Evolutionary conservation across 1,140 invertebrate species (phyloP).

Genomic region (Acromyrmex heyeri): DNA sequence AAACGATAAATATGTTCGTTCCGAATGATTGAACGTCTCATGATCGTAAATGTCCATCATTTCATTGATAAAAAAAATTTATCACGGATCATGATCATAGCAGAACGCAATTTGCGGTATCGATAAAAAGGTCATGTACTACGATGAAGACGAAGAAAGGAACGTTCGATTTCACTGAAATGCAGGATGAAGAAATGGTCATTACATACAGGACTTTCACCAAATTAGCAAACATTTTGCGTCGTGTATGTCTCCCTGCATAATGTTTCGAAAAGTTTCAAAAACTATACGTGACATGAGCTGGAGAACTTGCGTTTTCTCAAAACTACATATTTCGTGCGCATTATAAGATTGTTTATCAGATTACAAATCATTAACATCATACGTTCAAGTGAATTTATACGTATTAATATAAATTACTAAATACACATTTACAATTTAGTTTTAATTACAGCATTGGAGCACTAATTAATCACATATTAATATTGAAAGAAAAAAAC

Average conservation of each 20-base stretch:
- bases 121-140: slow-evolving; percentile 19
- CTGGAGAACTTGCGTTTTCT: slow-evolving; percentile 15
- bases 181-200: not conserved
- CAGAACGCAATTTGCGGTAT: not conserved
- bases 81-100: not conserved
- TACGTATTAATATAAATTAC: not conserved
- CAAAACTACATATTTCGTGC: not conserved
- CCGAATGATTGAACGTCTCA: slow-evolving; percentile 3
- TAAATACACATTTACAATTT: slow-evolving; percentile 4
- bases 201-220: slow-evolving; percentile 54
- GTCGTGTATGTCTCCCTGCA: not conserved
- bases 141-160: not conserved
- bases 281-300: not conserved
- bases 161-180: slow-evolving; percentile 46
- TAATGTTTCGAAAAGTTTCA: slow-evolving; percentile 22
- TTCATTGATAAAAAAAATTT: not conserved
- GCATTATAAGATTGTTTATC: slow-evolving; percentile 5
- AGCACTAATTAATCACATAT: not conserved
- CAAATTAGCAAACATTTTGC: slow-evolving; percentile 41
- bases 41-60: not conserved
- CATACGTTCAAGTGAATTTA: not conserved
- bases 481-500: not conserved
- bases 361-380: not conserved
- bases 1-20: slow-evolving; percentile 10
- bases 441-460: not conserved